Conservation (phyloP, 2,113 vertebrate genomes). For the Heliornis fulica region DNA sequence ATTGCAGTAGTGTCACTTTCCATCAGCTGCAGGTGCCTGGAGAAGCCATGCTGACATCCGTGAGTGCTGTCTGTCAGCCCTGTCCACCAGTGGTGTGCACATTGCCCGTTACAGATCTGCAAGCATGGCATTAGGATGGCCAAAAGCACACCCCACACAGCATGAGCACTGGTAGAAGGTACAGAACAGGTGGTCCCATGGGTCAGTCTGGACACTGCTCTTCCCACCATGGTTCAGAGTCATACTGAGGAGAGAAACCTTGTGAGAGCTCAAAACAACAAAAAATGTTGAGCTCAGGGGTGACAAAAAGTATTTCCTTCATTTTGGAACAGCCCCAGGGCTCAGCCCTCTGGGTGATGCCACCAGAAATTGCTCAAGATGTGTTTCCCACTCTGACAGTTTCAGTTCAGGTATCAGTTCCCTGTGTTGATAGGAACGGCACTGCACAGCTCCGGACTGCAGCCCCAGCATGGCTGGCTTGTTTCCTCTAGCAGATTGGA, state of each 20-base stretch:
- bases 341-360: neutral
- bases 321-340: neutral
- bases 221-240: neutral
- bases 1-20: neutral
- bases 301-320: neutral
- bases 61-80: neutral
- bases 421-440: neutral
- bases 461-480: neutral
- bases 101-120: neutral
- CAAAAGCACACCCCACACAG: neutral
- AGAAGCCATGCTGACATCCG: neutral
- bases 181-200: fast-evolving
- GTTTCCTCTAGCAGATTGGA: neutral
- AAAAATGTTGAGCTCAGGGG: neutral
- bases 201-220: neutral
- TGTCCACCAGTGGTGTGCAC: neutral
- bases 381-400: neutral
- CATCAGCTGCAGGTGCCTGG: neutral
- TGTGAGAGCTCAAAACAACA: neutral
- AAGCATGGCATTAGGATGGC: neutral
- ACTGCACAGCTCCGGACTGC: fast-evolving
- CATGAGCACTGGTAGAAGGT: neutral
- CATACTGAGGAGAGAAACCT: neutral
- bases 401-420: neutral
- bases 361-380: neutral